A percentile compares a stretch with the other conserved stretches of the same genome.
Conservation (phyloP, 2,797 vertebrate genomes). For the Peromyscus nudipes region DNA sequence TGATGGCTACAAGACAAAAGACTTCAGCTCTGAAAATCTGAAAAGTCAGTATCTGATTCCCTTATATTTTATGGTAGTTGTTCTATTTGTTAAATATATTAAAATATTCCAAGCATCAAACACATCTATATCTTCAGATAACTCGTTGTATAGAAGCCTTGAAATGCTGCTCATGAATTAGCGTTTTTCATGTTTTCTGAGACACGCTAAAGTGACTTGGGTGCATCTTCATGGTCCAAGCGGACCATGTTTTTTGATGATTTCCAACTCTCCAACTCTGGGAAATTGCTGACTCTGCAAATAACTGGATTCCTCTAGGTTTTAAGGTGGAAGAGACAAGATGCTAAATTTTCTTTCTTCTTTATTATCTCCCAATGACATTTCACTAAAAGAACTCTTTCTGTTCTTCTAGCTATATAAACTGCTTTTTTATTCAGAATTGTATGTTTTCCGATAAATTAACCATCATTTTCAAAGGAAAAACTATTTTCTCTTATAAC, state of each 20-base stretch:
- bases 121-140: background rate
- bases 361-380: background rate
- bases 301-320: background rate
- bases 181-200: background rate
- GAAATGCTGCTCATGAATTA: background rate
- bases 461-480: background rate
- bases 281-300: background rate
- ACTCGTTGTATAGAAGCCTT: background rate
- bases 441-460: background rate
- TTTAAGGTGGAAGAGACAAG: slow-evolving; percentile 5
- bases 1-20: background rate
- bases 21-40: background rate
- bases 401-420: background rate
- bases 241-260: background rate
- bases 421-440: background rate
- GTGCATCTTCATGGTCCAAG: background rate
- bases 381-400: background rate
- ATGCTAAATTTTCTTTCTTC: slow-evolving; percentile 28
- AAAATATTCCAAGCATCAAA: slow-evolving; percentile 20
- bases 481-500: background rate
- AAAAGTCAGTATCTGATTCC: background rate
- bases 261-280: background rate
- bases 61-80: slow-evolving; percentile 33
- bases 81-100: slow-evolving; percentile 43
- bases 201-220: background rate